Percentiles rank a stretch among this genome's conserved stretches.
Evolutionary conservation across 2,113 vertebrate genomes (phyloP).

Genomic region (Nibea albiflora): DNA sequence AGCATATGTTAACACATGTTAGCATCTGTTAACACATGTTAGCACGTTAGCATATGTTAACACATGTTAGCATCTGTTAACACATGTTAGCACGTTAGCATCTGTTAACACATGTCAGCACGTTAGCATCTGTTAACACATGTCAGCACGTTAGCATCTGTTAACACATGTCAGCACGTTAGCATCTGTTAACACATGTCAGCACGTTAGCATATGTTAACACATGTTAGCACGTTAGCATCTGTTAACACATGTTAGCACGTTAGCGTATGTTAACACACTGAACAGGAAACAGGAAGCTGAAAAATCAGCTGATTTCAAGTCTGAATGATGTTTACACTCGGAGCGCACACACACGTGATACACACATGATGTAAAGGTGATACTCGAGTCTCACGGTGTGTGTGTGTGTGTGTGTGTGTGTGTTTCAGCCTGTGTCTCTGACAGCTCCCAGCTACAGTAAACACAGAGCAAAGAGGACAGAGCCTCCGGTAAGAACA

Average conservation of each 20-base stretch:
- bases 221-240: too few relatives aligned
- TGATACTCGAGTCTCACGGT: background rate
- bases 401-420: conserved; percentile 24
- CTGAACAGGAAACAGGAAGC: too few relatives aligned
- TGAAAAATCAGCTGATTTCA: too few relatives aligned
- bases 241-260: too few relatives aligned
- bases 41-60: background rate
- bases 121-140: background rate
- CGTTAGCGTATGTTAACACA: too few relatives aligned
- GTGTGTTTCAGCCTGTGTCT: conserved; percentile 78
- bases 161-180: background rate
- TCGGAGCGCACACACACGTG: background rate
- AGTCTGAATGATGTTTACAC: background rate
- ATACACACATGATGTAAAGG: background rate
- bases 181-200: background rate
- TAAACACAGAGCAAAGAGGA: conserved; percentile 72
- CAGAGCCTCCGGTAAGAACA: conserved; percentile 70
- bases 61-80: too few relatives aligned
- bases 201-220: too few relatives aligned
- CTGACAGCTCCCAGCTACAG: conserved; percentile 74
- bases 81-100: too few relatives aligned
- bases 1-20: too few relatives aligned
- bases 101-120: background rate
- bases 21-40: too few relatives aligned
- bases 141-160: too few relatives aligned